Base-by-base conservation (phyloP, 2,113 vertebrate genomes). In the Petroica traversi region DNA sequence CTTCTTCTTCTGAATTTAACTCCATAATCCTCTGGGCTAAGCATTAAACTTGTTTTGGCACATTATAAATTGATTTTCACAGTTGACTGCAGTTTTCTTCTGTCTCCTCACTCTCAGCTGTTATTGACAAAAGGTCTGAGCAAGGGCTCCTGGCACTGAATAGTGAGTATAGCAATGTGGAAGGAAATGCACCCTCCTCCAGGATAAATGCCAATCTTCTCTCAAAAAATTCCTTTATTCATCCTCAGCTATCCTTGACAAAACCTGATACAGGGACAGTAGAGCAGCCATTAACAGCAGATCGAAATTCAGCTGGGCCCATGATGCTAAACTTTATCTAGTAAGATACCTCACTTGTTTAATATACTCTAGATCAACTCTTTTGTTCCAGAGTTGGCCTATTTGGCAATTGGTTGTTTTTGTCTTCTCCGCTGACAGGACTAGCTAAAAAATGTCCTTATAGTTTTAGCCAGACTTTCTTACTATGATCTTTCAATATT, bases 21-120 rank as follows among this genome's bases (percentile, higher is more conserved):
- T 94, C 68, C 85, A 79, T 83, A 96, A 96, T 90, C 74, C 55
- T 90, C 78, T 82, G 36, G 26, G 41, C 61, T 91, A 92, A 93
- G 91, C 59, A 89, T 93, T 78, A 59, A 45, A 26, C 51, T 46
- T 88, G 19, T 97, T 95, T 94, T 97, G 97, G 96, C 97, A 98
- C 15, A 10, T 55, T 79, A 69, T 93, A 93, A 97, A 97, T 92
- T 91, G 77, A 18, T 90, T 95, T 95, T 96, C 96, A 95, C 63
- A 95, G 68, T 57, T 66, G 49, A 80, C 85, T 66, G 83, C 63
- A 76, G 69, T 81, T 9, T 55, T 92, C 52, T 86, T 90, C 72
- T 92, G 22, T 85, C 85, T 75, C 59, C n/a, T 96, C 73, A 95
- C 93, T 84, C 84, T 95, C 15, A 33, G 62, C 76, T 95, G 40